A percentile compares a stretch with the other conserved stretches of the same genome.
These are phyloP conservation scores for Colinus virginianus DNA, from an alignment of 2,113 vertebrate species.

Conservation along the genomic window DNA sequence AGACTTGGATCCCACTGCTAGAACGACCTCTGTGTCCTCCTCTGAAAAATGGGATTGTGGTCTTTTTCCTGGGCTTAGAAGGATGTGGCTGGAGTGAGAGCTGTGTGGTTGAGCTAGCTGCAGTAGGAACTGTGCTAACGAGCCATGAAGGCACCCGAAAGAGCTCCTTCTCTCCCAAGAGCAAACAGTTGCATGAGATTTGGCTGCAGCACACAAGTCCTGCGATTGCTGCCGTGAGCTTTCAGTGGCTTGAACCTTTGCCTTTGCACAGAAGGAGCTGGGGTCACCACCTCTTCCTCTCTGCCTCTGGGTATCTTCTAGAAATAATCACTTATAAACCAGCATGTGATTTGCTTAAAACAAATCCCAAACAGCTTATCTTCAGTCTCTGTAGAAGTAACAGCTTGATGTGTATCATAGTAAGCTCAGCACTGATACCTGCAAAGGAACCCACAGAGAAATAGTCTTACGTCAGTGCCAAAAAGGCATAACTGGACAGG, in stretches of 20 bases:
- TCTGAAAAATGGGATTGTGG: background rate
- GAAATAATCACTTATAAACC: conserved; percentile 25
- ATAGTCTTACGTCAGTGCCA: background rate
- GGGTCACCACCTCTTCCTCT: background rate
- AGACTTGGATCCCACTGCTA: background rate
- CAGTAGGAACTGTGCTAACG: background rate
- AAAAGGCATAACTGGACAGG: background rate
- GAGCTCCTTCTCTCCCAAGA: background rate
- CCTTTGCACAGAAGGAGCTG: background rate
- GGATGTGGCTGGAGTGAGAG: background rate
- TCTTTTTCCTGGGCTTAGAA: conserved; percentile 12
- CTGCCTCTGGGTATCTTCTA: background rate
- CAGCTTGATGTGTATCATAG: background rate
- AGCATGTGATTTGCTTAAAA: background rate
- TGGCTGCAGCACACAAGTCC: background rate
- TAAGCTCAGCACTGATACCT: background rate
- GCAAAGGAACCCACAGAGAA: background rate
- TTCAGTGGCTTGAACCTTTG: background rate
- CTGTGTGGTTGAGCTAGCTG: background rate
- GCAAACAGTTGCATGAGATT: background rate
- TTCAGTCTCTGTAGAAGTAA: background rate
- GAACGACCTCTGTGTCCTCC: background rate
- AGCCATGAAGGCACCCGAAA: conserved; percentile 6
- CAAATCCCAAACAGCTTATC: background rate
- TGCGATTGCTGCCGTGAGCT: background rate